phyloP scores from a whole-genome alignment of 2,888 invertebrate species.

The Hylaea fasciaria region DNA sequence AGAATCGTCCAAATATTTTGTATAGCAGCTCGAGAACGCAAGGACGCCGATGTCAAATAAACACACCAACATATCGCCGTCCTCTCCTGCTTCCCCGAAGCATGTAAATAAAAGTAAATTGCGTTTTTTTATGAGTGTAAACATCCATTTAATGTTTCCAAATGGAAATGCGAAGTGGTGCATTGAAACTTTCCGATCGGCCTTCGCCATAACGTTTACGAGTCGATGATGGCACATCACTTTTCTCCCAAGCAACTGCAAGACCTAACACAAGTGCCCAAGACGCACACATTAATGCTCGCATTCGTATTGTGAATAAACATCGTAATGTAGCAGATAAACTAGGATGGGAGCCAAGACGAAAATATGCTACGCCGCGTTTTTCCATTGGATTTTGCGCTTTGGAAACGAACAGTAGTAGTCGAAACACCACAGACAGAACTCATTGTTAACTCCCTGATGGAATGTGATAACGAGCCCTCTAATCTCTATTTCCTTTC shows the following conservation, averaged over 20 bases:
- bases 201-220: conserved; percentile 36
- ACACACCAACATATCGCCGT: conserved; percentile 44
- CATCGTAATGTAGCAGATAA: conserved; percentile 85
- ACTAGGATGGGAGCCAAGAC: conserved; percentile 85
- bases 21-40: conserved; percentile 51
- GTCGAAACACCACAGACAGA: conserved; percentile 61
- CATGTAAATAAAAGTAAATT: conserved; percentile 34
- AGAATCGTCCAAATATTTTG: conserved; percentile 54
- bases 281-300: conserved; percentile 81
- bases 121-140: conserved; percentile 33
- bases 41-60: conserved; percentile 55
- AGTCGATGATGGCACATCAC: conserved; percentile 42
- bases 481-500: conserved; percentile 41
- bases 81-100: conserved; percentile 35
- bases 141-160: conserved; percentile 34
- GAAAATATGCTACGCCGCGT: conserved; percentile 84
- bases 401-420: conserved; percentile 81
- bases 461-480: conserved; percentile 61
- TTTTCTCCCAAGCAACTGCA: conserved; percentile 51
- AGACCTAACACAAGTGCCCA: conserved; percentile 66
- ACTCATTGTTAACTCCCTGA: conserved; percentile 70
- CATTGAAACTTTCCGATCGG: conserved; percentile 28
- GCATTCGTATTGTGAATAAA: conserved; percentile 85
- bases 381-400: conserved; percentile 84
- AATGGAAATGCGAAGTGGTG: conserved; percentile 21